Evolutionary conservation across 2,113 vertebrate genomes (phyloP).

Genomic region (Gavia stellata): DNA sequence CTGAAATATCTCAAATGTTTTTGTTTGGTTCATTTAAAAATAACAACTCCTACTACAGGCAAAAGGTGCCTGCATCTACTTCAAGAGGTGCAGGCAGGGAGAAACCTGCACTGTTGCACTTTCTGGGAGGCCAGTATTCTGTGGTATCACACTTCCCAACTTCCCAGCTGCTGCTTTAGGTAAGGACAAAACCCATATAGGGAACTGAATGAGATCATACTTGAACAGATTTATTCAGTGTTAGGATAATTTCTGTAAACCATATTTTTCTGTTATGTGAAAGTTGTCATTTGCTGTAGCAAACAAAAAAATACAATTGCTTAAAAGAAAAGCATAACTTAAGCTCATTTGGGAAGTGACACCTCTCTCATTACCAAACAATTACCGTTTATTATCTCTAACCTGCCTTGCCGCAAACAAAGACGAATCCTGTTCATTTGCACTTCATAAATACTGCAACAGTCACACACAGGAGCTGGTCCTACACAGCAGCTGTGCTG

Average conservation of each 20-base stretch:
- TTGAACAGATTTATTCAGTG: neutral
- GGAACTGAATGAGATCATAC: neutral
- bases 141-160: neutral
- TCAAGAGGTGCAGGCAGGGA: neutral
- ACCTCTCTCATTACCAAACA: neutral
- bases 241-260: neutral
- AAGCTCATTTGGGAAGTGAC: neutral
- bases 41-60: neutral
- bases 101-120: neutral
- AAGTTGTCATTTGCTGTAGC: neutral
- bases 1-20: neutral
- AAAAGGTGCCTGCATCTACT: too few species aligned
- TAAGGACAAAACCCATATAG: neutral
- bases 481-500: constrained; percentile 69
- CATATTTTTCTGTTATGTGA: neutral
- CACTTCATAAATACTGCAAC: constrained; percentile 19
- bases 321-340: neutral
- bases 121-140: neutral
- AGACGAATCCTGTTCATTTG: neutral
- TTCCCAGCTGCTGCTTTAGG: neutral
- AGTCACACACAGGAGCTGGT: neutral
- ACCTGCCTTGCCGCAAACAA: neutral
- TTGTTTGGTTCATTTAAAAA: neutral
- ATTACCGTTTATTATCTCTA: neutral
- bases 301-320: neutral